Evolutionary conservation across 2,113 vertebrate genomes (phyloP), one percentile per base, ranked within the genome.

Genomic region (Bolborhynchus lineola): DNA sequence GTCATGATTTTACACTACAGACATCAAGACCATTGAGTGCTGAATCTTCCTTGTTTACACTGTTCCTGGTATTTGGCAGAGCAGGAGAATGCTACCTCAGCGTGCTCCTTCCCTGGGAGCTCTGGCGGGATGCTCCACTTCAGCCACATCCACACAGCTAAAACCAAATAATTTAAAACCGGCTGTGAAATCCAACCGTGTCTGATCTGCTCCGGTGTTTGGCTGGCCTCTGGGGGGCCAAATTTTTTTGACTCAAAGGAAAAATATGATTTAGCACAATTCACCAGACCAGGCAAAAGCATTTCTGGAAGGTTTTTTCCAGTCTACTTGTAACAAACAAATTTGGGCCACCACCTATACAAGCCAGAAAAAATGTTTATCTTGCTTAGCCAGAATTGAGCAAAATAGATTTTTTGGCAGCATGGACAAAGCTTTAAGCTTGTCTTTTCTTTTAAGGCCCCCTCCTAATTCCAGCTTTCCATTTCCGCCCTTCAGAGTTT

Each of bases 321-420:
- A 92, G 53, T 33, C 16, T 78, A 75, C 57, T 92, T 79, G 49
- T 82, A 94, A 93, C 80, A 96, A 95, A 96, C 76, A 96, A 86
- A 94, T 86, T 72, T 86, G 77, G 95, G 83, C 82, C 69, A 86
- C 49, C 42, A 92, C 62, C 69, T 88, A 78, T 75, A 82, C 25
- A n/a, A 33, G 91, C 94, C 96, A 95, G 94, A 95, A 96, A 95
- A 95, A 95, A 96, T 88, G 87, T 96, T 95, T 91, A 82, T 78
- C 47, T 80, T 53, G 75, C 85, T 88, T 83, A 90, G 90, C 72
- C 78, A 86, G 86, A 90, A 93, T 31, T 53, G 67, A 93, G 78
- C 92, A 95, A 94, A 96, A 94, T 62, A 95, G 75, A 83, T 69
- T 76, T 93, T 55, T 35, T 96, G 96, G 89, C 84, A 92, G 86